Evolutionary conservation across 2,888 invertebrate species (phyloP).

Genomic region (Nesidiocoris tenuis): DNA sequence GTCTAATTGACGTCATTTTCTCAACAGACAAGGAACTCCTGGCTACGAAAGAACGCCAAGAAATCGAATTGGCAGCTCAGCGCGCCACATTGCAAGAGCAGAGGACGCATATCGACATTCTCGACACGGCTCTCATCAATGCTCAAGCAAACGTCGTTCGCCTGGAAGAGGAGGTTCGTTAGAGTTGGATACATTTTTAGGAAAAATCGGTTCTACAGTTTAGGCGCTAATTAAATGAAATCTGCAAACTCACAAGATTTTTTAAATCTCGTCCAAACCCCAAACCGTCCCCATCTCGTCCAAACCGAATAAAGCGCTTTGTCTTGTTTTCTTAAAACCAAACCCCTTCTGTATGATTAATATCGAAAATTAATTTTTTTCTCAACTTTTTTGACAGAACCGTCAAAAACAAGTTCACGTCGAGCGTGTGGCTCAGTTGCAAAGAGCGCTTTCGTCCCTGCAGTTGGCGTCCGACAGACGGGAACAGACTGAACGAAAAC

Average conservation of each 20-base stretch:
- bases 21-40: conserved; percentile 84
- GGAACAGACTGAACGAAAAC: conserved; percentile 80
- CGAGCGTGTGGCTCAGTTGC: conserved; percentile 79
- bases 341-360: too few relatives aligned
- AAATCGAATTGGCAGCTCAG: conserved; percentile 87
- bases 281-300: too few relatives aligned
- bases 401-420: conserved; percentile 82
- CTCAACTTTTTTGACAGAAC: too few relatives aligned
- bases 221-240: too few relatives aligned
- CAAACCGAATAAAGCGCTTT: too few relatives aligned
- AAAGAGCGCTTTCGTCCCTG: conserved; percentile 75
- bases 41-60: conserved; percentile 86
- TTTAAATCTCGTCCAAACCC: too few relatives aligned
- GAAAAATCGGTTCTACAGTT: too few relatives aligned
- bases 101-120: conserved; percentile 86
- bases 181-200: too few relatives aligned
- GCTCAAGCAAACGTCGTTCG: conserved; percentile 85
- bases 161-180: conserved; percentile 80
- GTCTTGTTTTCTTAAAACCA: too few relatives aligned
- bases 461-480: conserved; percentile 81
- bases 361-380: too few relatives aligned
- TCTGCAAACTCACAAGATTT: too few relatives aligned
- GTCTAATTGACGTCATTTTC: too few relatives aligned
- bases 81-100: conserved; percentile 87
- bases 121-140: conserved; percentile 87